A percentile compares a stretch with the other conserved stretches of the same genome.
phyloP scores from a whole-genome alignment of 2,888 invertebrate genomes.

The Drosophila mimetica region DNA sequence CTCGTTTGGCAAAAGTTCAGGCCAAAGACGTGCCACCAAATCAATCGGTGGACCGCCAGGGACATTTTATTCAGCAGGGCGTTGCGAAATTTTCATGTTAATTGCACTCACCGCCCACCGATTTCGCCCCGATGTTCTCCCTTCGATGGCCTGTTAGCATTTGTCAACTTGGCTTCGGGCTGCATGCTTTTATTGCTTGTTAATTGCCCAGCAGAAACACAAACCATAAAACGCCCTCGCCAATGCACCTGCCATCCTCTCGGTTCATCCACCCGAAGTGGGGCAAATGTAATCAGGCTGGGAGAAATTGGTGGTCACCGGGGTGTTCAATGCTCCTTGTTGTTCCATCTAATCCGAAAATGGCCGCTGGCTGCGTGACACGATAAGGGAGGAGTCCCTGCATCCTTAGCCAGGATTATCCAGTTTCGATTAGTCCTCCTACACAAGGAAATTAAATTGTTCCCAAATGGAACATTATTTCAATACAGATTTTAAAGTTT shows the following conservation, averaged over 20 bases:
- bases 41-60: conserved; percentile 50
- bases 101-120: conserved; percentile 54
- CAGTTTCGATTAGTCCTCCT: background rate
- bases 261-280: conserved; percentile 19
- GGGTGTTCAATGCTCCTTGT: conserved; percentile 2
- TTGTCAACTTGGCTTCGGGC: conserved; percentile 14
- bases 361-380: conserved; percentile 25
- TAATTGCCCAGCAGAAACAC: conserved; percentile 70
- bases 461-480: too few species aligned
- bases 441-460: background rate
- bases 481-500: too few species aligned
- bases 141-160: conserved; percentile 3
- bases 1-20: conserved; percentile 73
- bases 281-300: conserved; percentile 59
- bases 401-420: background rate
- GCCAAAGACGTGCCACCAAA: conserved; percentile 57
- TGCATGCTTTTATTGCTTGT: conserved; percentile 73
- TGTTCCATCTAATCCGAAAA: conserved; percentile 14
- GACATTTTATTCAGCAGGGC: conserved; percentile 62
- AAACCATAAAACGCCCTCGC: conserved; percentile 58
- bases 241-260: conserved; percentile 57
- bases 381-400: background rate
- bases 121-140: background rate
- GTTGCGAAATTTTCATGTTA: conserved; percentile 68
- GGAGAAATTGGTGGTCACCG: conserved; percentile 58